Evolutionary conservation across 2,113 vertebrate genomes (phyloP).

Genomic region (Microcebus jonahi): DNA sequence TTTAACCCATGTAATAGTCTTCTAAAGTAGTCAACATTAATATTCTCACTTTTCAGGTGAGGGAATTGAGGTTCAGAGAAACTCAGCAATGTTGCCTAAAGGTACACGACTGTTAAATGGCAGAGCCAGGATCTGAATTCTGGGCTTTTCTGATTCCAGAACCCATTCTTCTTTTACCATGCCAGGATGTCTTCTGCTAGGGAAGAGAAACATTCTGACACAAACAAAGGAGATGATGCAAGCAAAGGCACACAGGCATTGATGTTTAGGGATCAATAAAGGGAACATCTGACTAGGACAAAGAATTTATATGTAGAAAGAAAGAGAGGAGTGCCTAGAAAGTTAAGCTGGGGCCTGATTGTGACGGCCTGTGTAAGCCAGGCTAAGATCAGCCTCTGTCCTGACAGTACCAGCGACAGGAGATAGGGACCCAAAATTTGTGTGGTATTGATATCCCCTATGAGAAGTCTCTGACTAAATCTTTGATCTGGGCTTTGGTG

Average conservation of each 20-base stretch:
- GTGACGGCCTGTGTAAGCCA: neutral
- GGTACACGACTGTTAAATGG: neutral
- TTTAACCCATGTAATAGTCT: neutral
- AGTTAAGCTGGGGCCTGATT: neutral
- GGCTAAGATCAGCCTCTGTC: neutral
- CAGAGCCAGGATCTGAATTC: neutral
- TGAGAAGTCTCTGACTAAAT: neutral
- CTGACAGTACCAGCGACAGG: neutral
- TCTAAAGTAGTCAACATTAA: neutral
- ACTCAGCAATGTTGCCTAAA: neutral
- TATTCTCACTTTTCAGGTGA: neutral
- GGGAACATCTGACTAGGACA: neutral
- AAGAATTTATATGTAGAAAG: conserved; percentile 5
- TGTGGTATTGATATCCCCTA: neutral
- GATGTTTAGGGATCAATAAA: neutral
- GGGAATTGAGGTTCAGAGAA: neutral
- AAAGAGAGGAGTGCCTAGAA: neutral
- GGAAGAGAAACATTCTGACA: neutral
- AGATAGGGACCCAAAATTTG: neutral
- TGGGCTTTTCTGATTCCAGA: neutral
- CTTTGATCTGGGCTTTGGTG: neutral
- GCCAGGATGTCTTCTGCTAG: neutral
- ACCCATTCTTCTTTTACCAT: neutral
- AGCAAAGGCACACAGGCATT: neutral
- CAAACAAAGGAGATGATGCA: neutral